Percentiles rank a stretch among this genome's conserved stretches.
Conservation (phyloP, 1,140 invertebrate species). For the Eupristina koningsbergeri region DNA sequence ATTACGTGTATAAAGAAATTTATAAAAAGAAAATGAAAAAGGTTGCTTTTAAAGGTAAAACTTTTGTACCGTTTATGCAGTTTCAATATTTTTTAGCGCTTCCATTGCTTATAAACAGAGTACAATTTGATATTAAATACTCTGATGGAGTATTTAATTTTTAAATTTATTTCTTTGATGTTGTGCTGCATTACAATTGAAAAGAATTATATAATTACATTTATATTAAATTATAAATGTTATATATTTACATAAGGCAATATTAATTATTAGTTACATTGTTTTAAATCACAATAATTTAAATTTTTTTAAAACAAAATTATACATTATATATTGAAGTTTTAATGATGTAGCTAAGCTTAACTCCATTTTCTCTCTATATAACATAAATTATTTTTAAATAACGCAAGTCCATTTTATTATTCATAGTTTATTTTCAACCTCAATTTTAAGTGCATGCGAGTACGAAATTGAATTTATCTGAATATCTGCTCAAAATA, state of each 20-base stretch:
- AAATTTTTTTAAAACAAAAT: background rate
- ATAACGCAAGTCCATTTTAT: background rate
- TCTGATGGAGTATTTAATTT: background rate
- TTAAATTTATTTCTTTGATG: background rate
- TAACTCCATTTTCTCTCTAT: background rate
- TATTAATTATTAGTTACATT: too few species aligned
- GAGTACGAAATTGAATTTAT: background rate
- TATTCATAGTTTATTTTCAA: background rate
- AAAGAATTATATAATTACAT: too few species aligned
- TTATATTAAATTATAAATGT: too few species aligned
- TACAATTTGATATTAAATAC: background rate
- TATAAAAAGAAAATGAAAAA: conserved; percentile 30
- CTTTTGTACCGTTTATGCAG: background rate
- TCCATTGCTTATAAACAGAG: background rate
- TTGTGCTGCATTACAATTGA: background rate
- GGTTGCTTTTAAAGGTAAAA: background rate
- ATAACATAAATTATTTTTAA: background rate
- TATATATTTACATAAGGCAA: too few species aligned
- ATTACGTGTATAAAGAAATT: conserved; percentile 18
- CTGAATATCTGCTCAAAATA: background rate
- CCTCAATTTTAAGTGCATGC: background rate
- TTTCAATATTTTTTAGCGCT: conserved; percentile 25
- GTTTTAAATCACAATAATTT: too few species aligned
- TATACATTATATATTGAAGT: background rate
- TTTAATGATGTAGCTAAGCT: background rate